phyloP scores from a whole-genome alignment of 2,797 vertebrate genomes.

The Holocentrus rufus region DNA sequence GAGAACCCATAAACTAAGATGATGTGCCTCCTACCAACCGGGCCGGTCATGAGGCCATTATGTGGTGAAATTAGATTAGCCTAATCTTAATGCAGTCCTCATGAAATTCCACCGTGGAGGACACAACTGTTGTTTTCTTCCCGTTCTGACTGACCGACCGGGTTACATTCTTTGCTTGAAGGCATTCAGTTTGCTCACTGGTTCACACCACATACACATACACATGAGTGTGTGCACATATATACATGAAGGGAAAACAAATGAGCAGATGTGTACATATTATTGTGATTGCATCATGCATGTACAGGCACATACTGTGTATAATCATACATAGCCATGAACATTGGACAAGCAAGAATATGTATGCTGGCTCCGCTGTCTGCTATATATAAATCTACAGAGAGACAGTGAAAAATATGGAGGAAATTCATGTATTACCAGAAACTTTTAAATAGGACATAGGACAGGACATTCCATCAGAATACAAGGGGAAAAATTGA shows the following conservation, averaged over 20 bases:
- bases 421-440: too few species aligned
- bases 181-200: constrained; percentile 20
- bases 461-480: too few species aligned
- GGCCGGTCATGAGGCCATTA: constrained; percentile 61
- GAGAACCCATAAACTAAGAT: constrained; percentile 47
- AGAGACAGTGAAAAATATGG: too few species aligned
- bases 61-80: constrained; percentile 61
- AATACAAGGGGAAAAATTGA: too few species aligned
- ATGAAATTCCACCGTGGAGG: constrained; percentile 56
- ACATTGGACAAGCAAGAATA: too few species aligned
- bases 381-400: too few species aligned
- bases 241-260: neutral
- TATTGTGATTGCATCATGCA: neutral
- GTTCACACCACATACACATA: constrained; percentile 21
- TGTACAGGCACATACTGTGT: neutral
- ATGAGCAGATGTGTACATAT: neutral
- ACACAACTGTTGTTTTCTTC: constrained; percentile 35
- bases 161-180: constrained; percentile 37
- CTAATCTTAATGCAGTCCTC: constrained; percentile 53
- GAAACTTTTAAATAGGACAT: too few species aligned
- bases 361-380: too few species aligned
- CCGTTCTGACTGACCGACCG: constrained; percentile 28
- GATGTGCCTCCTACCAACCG: constrained; percentile 33
- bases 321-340: too few species aligned
- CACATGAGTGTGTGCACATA: neutral